Evolutionary conservation across 2,888 invertebrate species (phyloP), one percentile per base, ranked within the genome.

Genomic region (Catocala sponsa): DNA sequence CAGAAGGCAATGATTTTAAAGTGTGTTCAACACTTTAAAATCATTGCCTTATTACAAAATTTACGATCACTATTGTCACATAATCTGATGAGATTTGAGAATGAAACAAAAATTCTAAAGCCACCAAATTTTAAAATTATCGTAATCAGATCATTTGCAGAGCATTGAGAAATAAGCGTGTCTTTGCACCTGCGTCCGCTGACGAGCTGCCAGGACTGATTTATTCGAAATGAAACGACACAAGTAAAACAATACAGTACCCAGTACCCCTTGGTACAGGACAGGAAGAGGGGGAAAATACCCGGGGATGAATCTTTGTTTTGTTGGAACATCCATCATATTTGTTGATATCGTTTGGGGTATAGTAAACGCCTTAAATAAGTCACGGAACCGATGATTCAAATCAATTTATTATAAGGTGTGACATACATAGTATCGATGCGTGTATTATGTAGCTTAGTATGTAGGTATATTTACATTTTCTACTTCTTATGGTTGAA

Each of bases 121-220:
- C 44, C n/a, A 10, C 25, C 12, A 51, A 43, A 48, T 38, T 47
- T 52, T 56, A 58, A 68, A 70, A 68, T 68, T 77, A 77, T 68
- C 61, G 61, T 68, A 66, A 76, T 74, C 74, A 74, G 58, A 57
- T 63, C 64, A 69, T 70, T 70, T 70, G 68, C 63, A 65, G 61
- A 58, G 69, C 75, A 63, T 68, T 69, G 79, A 73, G 65, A 72
- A 73, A 66, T 76, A 74, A 71, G 70, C 78, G 74, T 74, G 65
- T 69, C 65, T 57, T 61, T 74, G 73, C 92, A 91, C 87, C 91
- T 91, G 91, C 89, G 87, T 91, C 91, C 91, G 91, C 82, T 82
- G 84, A 82, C 67, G 68, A 76, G 64, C 79, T 85, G 85, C 84
- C 85, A 83, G 82, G 82, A 79, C 89, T 91, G 93, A 93, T 92